Percentiles rank a stretch among this genome's conserved stretches.
Conservation (phyloP, 2,797 vertebrate species). For the Microcaecilia unicolor region DNA sequence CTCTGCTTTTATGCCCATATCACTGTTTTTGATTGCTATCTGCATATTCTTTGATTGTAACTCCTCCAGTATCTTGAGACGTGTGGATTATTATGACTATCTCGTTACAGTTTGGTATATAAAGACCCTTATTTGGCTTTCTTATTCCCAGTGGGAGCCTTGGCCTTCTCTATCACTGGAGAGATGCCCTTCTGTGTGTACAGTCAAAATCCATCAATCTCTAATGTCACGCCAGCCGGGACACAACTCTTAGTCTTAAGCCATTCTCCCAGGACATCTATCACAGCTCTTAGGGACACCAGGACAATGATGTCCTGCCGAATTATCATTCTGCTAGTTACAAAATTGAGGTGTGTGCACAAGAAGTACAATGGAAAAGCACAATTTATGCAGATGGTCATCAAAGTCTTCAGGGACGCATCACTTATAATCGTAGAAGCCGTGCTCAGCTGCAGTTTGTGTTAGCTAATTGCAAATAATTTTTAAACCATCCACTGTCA, state of each 20-base stretch:
- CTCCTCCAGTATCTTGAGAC: slow-evolving; percentile 3
- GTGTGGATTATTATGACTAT: neutral
- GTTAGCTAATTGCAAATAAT: slow-evolving; percentile 12
- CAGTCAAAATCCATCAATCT: slow-evolving; percentile 42
- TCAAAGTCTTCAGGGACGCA: slow-evolving; percentile 5
- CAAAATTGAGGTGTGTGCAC: slow-evolving; percentile 4
- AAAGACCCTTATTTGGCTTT: slow-evolving; percentile 34
- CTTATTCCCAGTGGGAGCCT: slow-evolving; percentile 13
- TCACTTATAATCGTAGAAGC: slow-evolving; percentile 7
- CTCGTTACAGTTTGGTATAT: slow-evolving; percentile 20
- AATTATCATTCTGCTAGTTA: slow-evolving; percentile 4
- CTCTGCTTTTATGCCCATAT: no score
- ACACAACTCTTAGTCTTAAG: slow-evolving; percentile 37
- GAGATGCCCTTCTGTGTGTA: slow-evolving; percentile 30
- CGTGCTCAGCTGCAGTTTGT: slow-evolving; percentile 21
- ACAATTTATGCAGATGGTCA: slow-evolving; percentile 23
- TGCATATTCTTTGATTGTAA: slow-evolving; percentile 14
- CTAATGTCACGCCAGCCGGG: slow-evolving; percentile 36
- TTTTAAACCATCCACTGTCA: no score
- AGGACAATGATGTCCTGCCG: slow-evolving; percentile 32
- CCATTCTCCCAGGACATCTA: slow-evolving; percentile 40
- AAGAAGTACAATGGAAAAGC: no score
- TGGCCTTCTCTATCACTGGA: slow-evolving; percentile 16
- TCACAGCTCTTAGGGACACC: slow-evolving; percentile 15
- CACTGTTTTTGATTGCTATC: neutral